These are phyloP conservation scores for Plecotus auritus DNA, from an alignment of 2,113 vertebrate genomes.

Conservation along the genomic window DNA sequence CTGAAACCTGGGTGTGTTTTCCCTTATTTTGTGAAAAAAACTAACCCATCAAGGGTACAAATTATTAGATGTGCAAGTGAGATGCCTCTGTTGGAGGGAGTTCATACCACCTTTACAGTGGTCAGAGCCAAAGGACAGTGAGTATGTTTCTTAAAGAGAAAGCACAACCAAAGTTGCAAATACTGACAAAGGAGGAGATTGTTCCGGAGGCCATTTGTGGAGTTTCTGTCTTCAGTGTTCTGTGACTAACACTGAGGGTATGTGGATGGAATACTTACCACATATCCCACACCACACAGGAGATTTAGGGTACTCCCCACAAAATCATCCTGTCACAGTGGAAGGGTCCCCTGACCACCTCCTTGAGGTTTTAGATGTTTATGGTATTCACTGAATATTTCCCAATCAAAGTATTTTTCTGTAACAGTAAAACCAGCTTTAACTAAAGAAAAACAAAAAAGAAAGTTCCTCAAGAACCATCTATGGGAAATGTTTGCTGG, in stretches of 20 bases:
- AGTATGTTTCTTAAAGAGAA: background rate
- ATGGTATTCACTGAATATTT: background rate
- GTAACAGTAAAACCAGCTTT: background rate
- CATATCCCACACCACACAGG: background rate
- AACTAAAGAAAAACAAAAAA: background rate
- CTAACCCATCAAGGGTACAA: background rate
- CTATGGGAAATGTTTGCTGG: background rate
- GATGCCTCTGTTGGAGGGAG: background rate
- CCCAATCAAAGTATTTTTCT: background rate
- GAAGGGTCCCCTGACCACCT: background rate
- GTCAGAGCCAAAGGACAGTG: background rate
- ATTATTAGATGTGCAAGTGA: background rate
- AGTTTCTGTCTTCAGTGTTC: background rate
- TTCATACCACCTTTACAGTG: background rate
- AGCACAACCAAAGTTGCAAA: background rate
- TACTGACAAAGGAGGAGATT: background rate
- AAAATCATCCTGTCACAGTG: background rate
- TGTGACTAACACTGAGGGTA: background rate
- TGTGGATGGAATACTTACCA: background rate
- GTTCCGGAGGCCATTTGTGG: background rate
- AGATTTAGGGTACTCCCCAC: background rate
- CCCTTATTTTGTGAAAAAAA: background rate
- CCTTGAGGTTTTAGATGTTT: background rate
- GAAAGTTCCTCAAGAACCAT: background rate
- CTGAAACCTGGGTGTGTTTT: background rate